Evolutionary conservation across 1,140 invertebrate genomes (phyloP).

Genomic region (Penaeus indicus): DNA sequence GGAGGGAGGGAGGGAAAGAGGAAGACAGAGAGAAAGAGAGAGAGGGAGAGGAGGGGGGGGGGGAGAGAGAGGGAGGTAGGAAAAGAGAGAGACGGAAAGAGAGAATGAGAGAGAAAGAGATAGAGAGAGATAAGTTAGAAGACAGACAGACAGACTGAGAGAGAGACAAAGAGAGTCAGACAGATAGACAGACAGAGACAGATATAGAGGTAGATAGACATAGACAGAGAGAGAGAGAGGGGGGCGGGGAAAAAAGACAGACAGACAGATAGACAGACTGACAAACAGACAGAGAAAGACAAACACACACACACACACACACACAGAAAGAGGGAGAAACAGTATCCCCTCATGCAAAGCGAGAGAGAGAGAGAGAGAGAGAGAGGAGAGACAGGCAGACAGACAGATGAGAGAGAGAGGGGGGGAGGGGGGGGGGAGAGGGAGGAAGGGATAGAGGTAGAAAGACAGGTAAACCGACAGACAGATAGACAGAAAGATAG

Average conservation of each 20-base stretch:
- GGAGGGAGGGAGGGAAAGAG: not conserved
- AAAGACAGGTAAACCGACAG: no score
- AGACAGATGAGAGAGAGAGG: no score
- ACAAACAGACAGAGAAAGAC: no score
- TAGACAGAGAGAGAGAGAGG: no score
- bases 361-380: not conserved
- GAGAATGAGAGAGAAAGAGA: not conserved
- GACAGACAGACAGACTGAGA: not conserved
- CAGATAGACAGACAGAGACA: not conserved
- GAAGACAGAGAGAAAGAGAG: not conserved
- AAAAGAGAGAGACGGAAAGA: not conserved
- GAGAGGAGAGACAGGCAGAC: not conserved
- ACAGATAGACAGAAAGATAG: no score
- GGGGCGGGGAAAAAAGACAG: no score
- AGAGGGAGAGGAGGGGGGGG: no score
- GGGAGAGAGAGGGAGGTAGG: not conserved
- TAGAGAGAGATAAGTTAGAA: not conserved
- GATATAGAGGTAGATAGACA: no score
- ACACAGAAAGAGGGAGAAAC: not conserved
- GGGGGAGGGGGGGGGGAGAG: no score
- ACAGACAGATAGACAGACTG: no score
- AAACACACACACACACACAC: not conserved
- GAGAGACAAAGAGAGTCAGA: not conserved
- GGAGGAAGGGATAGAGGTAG: no score
- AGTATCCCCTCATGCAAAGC: no score